Evolutionary conservation across 2,113 vertebrate genomes (phyloP).

Genomic region (Dicrurus megarhynchus): DNA sequence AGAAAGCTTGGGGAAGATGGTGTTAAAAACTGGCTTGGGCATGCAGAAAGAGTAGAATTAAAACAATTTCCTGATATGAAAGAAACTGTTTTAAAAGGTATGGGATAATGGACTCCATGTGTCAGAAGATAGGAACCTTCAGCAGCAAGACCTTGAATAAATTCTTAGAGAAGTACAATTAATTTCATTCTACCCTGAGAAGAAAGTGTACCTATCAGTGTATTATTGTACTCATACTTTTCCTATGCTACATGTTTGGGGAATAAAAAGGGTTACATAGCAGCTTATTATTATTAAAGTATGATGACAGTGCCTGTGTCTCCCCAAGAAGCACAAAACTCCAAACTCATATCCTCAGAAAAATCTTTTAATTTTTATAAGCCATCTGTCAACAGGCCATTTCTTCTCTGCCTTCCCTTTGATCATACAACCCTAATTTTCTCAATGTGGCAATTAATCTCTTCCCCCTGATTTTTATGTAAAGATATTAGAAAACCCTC

Average conservation of each 20-base stretch:
- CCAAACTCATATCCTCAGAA: neutral
- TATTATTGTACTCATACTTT: neutral
- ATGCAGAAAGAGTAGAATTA: neutral
- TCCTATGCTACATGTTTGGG: neutral
- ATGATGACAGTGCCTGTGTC: neutral
- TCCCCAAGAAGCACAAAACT: constrained; percentile 5
- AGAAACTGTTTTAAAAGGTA: neutral
- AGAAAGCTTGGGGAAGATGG: neutral
- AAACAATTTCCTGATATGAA: neutral
- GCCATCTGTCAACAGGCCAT: constrained; percentile 40
- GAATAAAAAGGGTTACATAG: neutral
- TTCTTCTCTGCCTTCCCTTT: constrained; percentile 23
- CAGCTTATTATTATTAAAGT: constrained; percentile 37
- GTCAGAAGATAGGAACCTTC: neutral
- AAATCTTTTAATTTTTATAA: constrained; percentile 44
- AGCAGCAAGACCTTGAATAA: neutral
- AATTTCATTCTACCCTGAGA: neutral
- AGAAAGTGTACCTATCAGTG: neutral
- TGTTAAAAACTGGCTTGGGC: neutral
- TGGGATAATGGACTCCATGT: neutral
- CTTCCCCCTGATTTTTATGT: neutral
- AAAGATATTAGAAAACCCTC: constrained; percentile 20
- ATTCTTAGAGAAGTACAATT: neutral
- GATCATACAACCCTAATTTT: constrained; percentile 46
- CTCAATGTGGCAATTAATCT: constrained; percentile 30